Evolutionary conservation across 2,113 vertebrate species (phyloP), one percentile per base, ranked within the genome.

Genomic region (Eidolon helvum): DNA sequence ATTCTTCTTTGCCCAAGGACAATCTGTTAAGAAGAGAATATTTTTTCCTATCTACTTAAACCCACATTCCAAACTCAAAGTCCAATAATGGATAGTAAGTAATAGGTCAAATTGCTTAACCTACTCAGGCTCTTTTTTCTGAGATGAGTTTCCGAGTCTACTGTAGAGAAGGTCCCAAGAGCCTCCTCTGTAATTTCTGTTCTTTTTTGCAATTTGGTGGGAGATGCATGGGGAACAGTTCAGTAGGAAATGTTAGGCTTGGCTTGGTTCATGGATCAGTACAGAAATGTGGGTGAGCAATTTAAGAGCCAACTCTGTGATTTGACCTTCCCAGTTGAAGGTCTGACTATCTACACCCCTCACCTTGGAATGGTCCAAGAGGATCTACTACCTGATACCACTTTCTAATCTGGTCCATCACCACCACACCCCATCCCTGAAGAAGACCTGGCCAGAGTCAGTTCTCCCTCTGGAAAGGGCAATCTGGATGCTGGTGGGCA

Each of bases 11-110:
- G 85, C 68, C 61, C 91, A 96, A 83, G 91, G 88, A 95, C 63
- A 95, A 71, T 87, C 77, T 95, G 59, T 90, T 91, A 97, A 95
- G 94, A 91, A 90, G 77, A 74, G 95, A 94, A 75, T 96, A 88
- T 79, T 88, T 97, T 59, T 69, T n/a, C 63, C 66, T 93, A 55
- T 65, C 94, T 91, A 74, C 45, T 80, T 97, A 61, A 97, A 95
- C 90, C 90, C 59, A 68, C 94, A 92, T 97, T 97, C 85, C 96
- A 93, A n/a, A 72, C 55, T 68, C 24, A 1, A 86, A 78, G 48
- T 91, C 65, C 69, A 78, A 35, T 82, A 77, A 40, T 92, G 66
- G 48, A n/a, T n/a, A 63, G 22, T 33, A 82, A 94, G 66, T 24
- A 78, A n/a, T 45, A 91, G 85, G 95, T 71, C 8, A 50, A 87